Evolutionary conservation across 2,888 invertebrate genomes (phyloP).

Genomic region (Drosophila rubida): DNA sequence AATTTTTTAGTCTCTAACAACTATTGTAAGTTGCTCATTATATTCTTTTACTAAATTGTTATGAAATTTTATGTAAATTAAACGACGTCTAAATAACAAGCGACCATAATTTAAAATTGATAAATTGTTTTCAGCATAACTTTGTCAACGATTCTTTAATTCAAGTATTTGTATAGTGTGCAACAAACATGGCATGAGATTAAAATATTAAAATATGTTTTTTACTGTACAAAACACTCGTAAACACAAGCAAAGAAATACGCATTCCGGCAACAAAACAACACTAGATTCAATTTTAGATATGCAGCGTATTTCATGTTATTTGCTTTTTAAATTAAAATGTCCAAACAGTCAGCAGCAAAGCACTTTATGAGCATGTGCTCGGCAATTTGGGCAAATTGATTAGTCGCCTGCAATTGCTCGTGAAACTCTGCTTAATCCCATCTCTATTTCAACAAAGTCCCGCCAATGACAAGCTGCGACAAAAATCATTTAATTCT

Average conservation of each 20-base stretch:
- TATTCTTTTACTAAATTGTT: too few relatives aligned
- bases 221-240: constrained; percentile 10
- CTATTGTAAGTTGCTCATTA: too few relatives aligned
- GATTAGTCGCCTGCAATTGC: constrained; percentile 41
- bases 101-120: too few relatives aligned
- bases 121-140: too few relatives aligned
- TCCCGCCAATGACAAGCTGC: constrained; percentile 46
- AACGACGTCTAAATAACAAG: too few relatives aligned
- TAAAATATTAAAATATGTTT: constrained; percentile 26
- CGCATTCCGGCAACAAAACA: neutral
- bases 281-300: constrained; percentile 68
- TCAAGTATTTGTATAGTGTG: neutral
- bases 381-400: constrained; percentile 19
- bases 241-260: neutral
- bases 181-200: constrained; percentile 37
- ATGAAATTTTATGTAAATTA: too few relatives aligned
- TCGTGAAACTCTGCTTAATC: constrained; percentile 51
- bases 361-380: constrained; percentile 10
- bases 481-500: constrained; percentile 62
- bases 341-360: constrained; percentile 12
- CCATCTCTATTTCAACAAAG: constrained; percentile 22
- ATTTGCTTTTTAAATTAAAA: constrained; percentile 57
- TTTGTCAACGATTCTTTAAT: too few relatives aligned
- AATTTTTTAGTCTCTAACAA: too few relatives aligned
- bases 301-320: constrained; percentile 31